A percentile compares a stretch with the other conserved stretches of the same genome.
These are phyloP conservation scores for Umimayanthus chanpuru DNA, from an alignment of 92 coral and sea anemone species.

Conservation along the genomic window DNA sequence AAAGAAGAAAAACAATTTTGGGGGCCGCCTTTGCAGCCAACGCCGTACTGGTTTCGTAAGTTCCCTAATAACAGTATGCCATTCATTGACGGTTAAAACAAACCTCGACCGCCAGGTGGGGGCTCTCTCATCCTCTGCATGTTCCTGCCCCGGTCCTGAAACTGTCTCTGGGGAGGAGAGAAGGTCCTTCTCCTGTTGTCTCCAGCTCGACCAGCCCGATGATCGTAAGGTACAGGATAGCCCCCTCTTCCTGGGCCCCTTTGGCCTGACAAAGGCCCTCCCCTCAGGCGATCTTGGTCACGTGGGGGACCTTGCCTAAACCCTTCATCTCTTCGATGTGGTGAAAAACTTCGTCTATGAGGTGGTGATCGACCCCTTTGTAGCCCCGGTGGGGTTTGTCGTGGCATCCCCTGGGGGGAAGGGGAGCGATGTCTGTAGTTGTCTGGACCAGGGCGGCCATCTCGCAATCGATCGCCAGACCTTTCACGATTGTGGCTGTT, in stretches of 20 bases:
- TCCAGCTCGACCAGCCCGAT: slow-evolving; percentile 65
- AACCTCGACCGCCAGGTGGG: slow-evolving; percentile 59
- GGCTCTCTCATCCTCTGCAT: slow-evolving; percentile 55
- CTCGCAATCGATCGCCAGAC: slow-evolving; percentile 77
- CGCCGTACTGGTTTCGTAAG: too few species aligned
- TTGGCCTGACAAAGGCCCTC: slow-evolving; percentile 67
- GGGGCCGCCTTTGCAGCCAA: too few species aligned
- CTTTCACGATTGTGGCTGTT: slow-evolving; percentile 68
- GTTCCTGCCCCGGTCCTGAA: slow-evolving; percentile 70
- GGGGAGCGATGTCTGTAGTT: slow-evolving; percentile 77
- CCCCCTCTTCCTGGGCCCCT: slow-evolving; percentile 71
- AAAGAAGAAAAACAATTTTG: too few species aligned
- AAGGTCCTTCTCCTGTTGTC: slow-evolving; percentile 74
- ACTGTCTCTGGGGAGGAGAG: slow-evolving; percentile 69
- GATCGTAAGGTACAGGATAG: slow-evolving; percentile 68
- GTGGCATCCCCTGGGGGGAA: slow-evolving; percentile 68
- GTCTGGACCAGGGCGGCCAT: slow-evolving; percentile 72
- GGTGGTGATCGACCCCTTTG: slow-evolving; percentile 58
- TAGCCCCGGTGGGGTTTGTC: slow-evolving; percentile 62
- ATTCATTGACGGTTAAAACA: not conserved
- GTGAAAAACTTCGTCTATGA: slow-evolving; percentile 64
- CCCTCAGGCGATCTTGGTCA: slow-evolving; percentile 61
- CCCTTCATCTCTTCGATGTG: slow-evolving; percentile 80
- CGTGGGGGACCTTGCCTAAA: slow-evolving; percentile 78
- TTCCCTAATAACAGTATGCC: too few species aligned